Evolutionary conservation across 2,797 vertebrate genomes (phyloP).

Genomic region (Centroberyx gerrardi): DNA sequence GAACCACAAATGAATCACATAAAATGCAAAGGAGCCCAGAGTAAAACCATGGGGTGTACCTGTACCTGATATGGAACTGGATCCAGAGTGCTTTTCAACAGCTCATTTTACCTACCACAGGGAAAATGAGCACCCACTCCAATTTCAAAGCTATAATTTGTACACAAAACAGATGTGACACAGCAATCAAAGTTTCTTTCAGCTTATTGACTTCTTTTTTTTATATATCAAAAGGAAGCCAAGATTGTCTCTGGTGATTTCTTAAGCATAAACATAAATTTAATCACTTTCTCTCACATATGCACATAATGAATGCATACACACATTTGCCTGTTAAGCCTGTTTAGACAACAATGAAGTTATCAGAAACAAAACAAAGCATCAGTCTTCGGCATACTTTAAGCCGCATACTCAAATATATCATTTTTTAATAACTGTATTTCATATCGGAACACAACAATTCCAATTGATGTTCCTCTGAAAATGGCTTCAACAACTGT

Average conservation of each 20-base stretch:
- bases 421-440: conserved; percentile 34
- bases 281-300: conserved; percentile 65
- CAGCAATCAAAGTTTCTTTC: conserved; percentile 69
- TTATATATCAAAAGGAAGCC: conserved; percentile 56
- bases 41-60: conserved; percentile 34
- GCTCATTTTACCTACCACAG: conserved; percentile 84
- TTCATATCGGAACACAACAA: conserved; percentile 30
- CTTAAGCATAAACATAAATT: conserved; percentile 75
- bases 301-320: conserved; percentile 57
- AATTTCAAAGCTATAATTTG: conserved; percentile 83
- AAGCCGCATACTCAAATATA: conserved; percentile 24
- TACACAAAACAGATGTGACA: conserved; percentile 85
- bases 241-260: conserved; percentile 61
- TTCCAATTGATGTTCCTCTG: conserved; percentile 25
- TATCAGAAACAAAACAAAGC: conserved; percentile 46
- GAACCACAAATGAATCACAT: conserved; percentile 40
- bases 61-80: conserved; percentile 48
- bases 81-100: conserved; percentile 66
- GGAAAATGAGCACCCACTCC: conserved; percentile 75
- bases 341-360: conserved; percentile 65
- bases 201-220: conserved; percentile 49
- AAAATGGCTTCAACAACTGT: not conserved
- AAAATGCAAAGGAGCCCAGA: conserved; percentile 40
- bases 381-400: conserved; percentile 4
- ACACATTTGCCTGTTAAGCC: conserved; percentile 47